phyloP scores from a whole-genome alignment of 2,888 invertebrate species.

The Oscheius sp. region DNA sequence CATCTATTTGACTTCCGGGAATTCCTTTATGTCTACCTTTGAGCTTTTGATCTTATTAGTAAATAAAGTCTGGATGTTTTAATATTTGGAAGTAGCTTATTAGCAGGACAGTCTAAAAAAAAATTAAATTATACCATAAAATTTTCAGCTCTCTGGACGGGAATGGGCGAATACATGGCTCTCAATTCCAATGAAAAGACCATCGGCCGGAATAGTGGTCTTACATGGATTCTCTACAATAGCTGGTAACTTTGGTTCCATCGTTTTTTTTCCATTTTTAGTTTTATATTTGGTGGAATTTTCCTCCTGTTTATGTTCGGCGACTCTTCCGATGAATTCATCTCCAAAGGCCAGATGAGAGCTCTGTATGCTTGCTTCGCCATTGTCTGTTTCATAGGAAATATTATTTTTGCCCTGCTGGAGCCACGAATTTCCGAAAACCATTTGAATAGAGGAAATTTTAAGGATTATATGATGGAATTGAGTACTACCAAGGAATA shows the following conservation, averaged over 20 bases:
- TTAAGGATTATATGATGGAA: conserved; percentile 17
- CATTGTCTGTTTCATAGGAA: conserved; percentile 15
- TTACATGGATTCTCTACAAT: conserved; percentile 37
- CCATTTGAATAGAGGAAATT: neutral
- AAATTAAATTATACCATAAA: neutral
- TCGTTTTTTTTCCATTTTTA: neutral
- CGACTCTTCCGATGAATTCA: neutral
- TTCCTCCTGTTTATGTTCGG: conserved; percentile 32
- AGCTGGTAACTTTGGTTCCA: conserved; percentile 18
- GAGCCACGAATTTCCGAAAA: conserved; percentile 12
- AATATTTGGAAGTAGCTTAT: neutral
- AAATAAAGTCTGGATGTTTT: neutral
- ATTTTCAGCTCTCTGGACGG: conserved; percentile 38
- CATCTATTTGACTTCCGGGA: too few relatives aligned
- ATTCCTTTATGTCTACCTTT: too few relatives aligned
- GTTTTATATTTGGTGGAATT: conserved; percentile 29
- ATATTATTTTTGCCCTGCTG: conserved; percentile 24
- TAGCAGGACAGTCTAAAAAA: neutral
- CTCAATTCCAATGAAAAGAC: conserved; percentile 36
- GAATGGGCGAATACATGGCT: conserved; percentile 37
- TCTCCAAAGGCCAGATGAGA: conserved; percentile 12
- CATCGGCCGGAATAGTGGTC: conserved; percentile 33
- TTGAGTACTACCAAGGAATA: too few relatives aligned
- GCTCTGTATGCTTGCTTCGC: conserved; percentile 24
- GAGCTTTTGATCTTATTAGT: neutral